phyloP scores from a whole-genome alignment of 2,888 invertebrate genomes.

The Dorcus hopei region DNA sequence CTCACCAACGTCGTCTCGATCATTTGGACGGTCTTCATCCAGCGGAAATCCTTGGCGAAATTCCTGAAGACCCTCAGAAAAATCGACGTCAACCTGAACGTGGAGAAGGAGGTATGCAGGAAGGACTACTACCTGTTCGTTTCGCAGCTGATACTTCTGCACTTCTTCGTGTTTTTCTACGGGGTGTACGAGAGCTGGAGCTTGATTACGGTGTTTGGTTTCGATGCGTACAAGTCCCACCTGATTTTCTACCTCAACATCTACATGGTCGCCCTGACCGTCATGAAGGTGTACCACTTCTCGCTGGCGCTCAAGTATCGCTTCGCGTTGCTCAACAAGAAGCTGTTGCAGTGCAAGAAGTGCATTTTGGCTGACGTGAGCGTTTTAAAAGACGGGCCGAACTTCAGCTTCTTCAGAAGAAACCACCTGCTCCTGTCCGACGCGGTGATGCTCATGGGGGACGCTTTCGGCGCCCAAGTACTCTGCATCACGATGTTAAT shows the following conservation, averaged over 20 bases:
- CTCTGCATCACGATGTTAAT: slow-evolving; percentile 12
- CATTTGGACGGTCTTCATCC: not conserved
- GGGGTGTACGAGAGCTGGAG: slow-evolving; percentile 4
- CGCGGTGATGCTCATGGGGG: slow-evolving; percentile 6
- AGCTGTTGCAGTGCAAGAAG: not conserved
- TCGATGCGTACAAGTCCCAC: not conserved
- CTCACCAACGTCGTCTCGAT: not conserved
- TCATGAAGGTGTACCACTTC: slow-evolving; percentile 13
- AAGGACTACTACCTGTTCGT: slow-evolving; percentile 1
- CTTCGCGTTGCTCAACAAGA: slow-evolving; percentile 8
- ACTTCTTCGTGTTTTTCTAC: slow-evolving; percentile 8
- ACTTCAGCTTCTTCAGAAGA: slow-evolving; percentile 2
- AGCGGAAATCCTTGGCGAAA: not conserved
- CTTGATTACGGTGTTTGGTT: slow-evolving; percentile 1
- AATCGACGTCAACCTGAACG: not conserved
- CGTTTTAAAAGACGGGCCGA: not conserved
- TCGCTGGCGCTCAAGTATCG: slow-evolving; percentile 11
- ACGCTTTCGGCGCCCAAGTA: slow-evolving; percentile 9
- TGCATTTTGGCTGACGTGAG: not conserved
- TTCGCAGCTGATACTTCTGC: slow-evolving; percentile 6
- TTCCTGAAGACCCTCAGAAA: not conserved
- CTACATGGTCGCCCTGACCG: slow-evolving; percentile 10
- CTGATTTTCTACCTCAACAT: slow-evolving; percentile 8
- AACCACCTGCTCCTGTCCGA: slow-evolving; percentile 12
- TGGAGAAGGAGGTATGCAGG: not conserved